Base-by-base conservation (phyloP, 2,113 vertebrate genomes). In the Ranitomeya variabilis region DNA sequence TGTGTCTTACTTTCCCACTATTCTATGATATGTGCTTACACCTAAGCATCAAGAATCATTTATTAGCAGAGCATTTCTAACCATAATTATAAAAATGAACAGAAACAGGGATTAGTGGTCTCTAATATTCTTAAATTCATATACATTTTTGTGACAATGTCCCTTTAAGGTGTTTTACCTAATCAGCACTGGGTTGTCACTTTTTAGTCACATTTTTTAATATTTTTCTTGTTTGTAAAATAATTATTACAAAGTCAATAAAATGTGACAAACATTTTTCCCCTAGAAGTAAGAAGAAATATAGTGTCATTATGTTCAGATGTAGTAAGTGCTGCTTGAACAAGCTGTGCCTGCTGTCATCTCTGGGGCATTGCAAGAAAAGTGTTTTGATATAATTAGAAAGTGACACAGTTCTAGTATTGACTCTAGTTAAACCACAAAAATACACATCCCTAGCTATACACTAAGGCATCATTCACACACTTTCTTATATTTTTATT, bases 261-360 rank as follows among this genome's bases (percentile, higher is more conserved):
- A 73, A 16, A 45, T 74, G n/a, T 71, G 71, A 37, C 69, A 37
- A 73, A 73, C 51, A 19, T 51, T 18, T 69, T 74, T 74, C 51
- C 16, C 18, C 37, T 45, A 74, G 71, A 18, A 31, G 18, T 74
- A 74, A 51, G 15, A 74, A 74, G 16, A 74, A 74, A 74, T 74
- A 74, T 74, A 45, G 31, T 51, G 37, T 74, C 37, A 51, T 51
- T 74, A 74, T 51, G 15, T 74, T 51, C 31, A 18, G 37, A 74
- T 18, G 37, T 74, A 74, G 15, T 74, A 74, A 51, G 71, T 74
- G 71, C 71, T 7, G 71, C 37, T 74, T 74, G 71, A 74, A 74
- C 71, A 74, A 51, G 31, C 37, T 74, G 71, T 74, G 71, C 71
- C 51, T 51, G 71, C 71, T 74, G 71, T 74, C 71, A 74, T 74